These are phyloP conservation scores for Cotesia glomerata DNA, from an alignment of 1,140 invertebrate genomes.

Conservation along the genomic window DNA sequence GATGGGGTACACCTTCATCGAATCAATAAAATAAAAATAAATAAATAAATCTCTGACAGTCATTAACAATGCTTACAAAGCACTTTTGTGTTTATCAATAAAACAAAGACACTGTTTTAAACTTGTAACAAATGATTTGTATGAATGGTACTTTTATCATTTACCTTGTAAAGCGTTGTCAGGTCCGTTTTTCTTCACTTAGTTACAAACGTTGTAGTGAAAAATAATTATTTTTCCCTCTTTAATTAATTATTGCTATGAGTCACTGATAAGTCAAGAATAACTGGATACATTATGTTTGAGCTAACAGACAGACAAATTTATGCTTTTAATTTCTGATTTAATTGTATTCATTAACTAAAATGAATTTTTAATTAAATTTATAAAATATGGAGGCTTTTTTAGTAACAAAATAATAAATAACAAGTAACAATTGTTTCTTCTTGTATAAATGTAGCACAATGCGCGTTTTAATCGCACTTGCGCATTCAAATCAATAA, in stretches of 20 bases:
- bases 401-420: slow-evolving; percentile 6
- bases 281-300: no score
- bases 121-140: no score
- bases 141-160: background rate
- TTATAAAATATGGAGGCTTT: background rate
- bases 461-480: slow-evolving; percentile 18
- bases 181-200: slow-evolving; percentile 58
- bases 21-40: slow-evolving; percentile 3
- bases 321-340: no score
- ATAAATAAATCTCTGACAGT: background rate
- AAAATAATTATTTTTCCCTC: slow-evolving; percentile 26
- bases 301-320: no score
- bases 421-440: slow-evolving; percentile 5
- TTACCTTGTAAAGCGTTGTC: slow-evolving; percentile 60
- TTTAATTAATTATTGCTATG: slow-evolving; percentile 27
- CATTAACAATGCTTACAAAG: no score
- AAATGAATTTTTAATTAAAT: no score
- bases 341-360: no score
- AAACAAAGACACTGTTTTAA: no score
- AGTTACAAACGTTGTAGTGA: slow-evolving; percentile 44
- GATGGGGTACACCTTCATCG: slow-evolving; percentile 57
- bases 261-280: no score
- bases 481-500: slow-evolving; percentile 62
- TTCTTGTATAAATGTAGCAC: slow-evolving; percentile 23
- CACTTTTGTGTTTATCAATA: no score